Base-by-base conservation (phyloP, 2,888 invertebrate species). In the Bellardia pandia region DNA sequence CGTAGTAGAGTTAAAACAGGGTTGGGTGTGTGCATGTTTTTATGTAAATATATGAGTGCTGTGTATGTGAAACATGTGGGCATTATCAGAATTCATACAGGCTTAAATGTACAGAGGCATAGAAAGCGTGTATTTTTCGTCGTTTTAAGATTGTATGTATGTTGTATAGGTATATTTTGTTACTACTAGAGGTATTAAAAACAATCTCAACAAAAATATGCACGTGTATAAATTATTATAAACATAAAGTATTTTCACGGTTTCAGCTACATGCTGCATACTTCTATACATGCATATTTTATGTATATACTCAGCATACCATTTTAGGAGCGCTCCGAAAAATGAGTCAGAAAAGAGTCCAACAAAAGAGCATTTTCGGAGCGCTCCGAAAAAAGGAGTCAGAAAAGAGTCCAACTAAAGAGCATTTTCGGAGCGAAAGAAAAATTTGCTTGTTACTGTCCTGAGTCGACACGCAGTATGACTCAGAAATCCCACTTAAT, bases 151-250 rank as follows among this genome's bases (percentile, higher is more conserved):
- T 51, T n/a, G 6, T n/a, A n/a, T 2, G 11, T 51, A 5, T 51
- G 5, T 51, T 51, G 14, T 14, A 45, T 9, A 7, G 9, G 42
- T 45, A 33, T 4, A 23, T 23, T 23, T 13, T n/a, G 11, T 4
- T 51, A 56, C 56, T 9, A 30, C 68, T 48, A 68, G 14, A 68
- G 30, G 68, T 30, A 48, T 68, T 68, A 68, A 30, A 68, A 68
- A 68, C 45, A 68, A 68, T 68, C 48, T 68, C 30, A 68, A 68
- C 60, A 30, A 33, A 33, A 30, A 68, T 48, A 68, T 48, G 33
- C 14, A 64, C 53, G 64, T 53, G 16, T 53, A 53, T 66, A 64
- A 64, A 76, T 64, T 76, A 76, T 77, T 56, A 56, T 56, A 42
- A 68, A 68, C 42, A 68, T 42, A 56, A 77, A 77, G 56, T 68